phyloP scores from a whole-genome alignment of 2,113 vertebrate species.

The Tetrax tetrax region DNA sequence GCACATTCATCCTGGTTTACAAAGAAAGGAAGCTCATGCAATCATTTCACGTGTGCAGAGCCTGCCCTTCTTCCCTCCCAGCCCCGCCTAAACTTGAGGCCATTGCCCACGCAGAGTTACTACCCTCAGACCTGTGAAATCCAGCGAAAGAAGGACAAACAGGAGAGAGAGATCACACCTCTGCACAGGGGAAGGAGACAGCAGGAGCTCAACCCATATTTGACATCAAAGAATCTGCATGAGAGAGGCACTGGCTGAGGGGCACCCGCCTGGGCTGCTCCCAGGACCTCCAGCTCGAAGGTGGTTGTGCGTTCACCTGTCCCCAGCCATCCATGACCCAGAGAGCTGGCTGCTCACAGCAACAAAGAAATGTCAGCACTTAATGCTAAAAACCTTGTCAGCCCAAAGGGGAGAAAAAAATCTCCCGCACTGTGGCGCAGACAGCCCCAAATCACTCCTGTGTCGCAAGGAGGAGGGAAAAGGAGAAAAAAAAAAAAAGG shows the following conservation, averaged over 20 bases:
- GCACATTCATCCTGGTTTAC: not conserved
- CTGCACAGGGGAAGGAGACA: not conserved
- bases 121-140: not conserved
- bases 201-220: not conserved
- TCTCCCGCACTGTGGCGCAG: not conserved
- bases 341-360: not conserved
- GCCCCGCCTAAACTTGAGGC: not conserved
- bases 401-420: not conserved
- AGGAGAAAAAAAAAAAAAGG: no score
- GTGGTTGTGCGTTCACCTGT: not conserved
- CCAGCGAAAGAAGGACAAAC: not conserved
- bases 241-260: fast-evolving
- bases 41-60: not conserved
- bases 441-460: not conserved
- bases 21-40: not conserved
- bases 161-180: not conserved
- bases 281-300: not conserved
- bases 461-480: not conserved
- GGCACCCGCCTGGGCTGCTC: not conserved
- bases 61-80: not conserved
- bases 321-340: not conserved
- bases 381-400: not conserved
- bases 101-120: not conserved
- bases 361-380: not conserved
- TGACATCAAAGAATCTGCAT: not conserved